A percentile compares a stretch with the other conserved stretches of the same genome.
Evolutionary conservation across 2,888 invertebrate species (phyloP).

Genomic region (Perizoma flavofasciatum): DNA sequence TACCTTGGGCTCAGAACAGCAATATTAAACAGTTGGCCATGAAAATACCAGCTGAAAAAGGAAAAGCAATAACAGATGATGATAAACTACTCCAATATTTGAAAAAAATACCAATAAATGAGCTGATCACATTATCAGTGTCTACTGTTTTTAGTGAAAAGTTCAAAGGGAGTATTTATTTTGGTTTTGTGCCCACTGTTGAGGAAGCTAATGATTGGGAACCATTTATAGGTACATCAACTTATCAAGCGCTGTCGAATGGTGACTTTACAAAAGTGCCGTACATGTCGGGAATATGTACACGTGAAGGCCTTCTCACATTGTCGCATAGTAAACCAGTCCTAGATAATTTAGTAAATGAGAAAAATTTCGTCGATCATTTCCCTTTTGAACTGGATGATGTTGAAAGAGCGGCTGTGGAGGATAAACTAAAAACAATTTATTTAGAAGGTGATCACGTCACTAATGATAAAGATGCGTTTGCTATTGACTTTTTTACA

Average conservation of each 20-base stretch:
- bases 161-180: conserved; percentile 66
- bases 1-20: conserved; percentile 71
- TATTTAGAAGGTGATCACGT: conserved; percentile 72
- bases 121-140: conserved; percentile 61
- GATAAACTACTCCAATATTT: conserved; percentile 60
- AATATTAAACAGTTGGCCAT: conserved; percentile 54
- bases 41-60: conserved; percentile 57
- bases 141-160: conserved; percentile 46
- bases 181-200: conserved; percentile 78
- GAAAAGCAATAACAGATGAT: conserved; percentile 48
- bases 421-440: conserved; percentile 59
- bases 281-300: conserved; percentile 75
- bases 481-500: conserved; percentile 72
- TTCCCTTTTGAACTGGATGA: conserved; percentile 61
- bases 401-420: conserved; percentile 49
- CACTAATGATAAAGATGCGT: conserved; percentile 61
- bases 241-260: conserved; percentile 60
- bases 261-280: conserved; percentile 78
- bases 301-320: conserved; percentile 73
- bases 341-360: conserved; percentile 48
- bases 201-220: conserved; percentile 69
- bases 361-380: conserved; percentile 58
- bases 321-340: conserved; percentile 38
- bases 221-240: conserved; percentile 69
- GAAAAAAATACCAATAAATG: conserved; percentile 56